These are phyloP conservation scores for Heliornis fulica DNA, from an alignment of 2,113 vertebrate genomes.

Conservation along the genomic window DNA sequence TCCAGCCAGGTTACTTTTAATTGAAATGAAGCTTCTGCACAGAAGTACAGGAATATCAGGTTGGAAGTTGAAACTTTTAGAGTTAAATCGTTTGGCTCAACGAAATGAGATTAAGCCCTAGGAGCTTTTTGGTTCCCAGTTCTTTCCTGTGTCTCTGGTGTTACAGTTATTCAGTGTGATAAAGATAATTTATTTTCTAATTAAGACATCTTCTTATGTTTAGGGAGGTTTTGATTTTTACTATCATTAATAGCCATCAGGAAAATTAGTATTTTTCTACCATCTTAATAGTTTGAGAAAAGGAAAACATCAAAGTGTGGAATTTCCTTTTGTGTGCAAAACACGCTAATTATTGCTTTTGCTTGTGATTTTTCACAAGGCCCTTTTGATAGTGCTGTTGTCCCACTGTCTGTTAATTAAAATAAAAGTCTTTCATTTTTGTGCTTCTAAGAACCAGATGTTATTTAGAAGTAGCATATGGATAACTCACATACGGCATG, in stretches of 20 bases:
- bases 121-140: not conserved
- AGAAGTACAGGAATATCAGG: not conserved
- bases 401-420: not conserved
- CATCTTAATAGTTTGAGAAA: not conserved
- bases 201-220: not conserved
- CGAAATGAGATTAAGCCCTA: not conserved
- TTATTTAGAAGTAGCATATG: slow-evolving; percentile 57
- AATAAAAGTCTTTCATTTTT: slow-evolving; percentile 10
- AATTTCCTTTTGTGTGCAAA: not conserved
- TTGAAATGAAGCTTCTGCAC: not conserved
- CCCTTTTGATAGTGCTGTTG: not conserved
- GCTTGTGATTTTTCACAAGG: not conserved
- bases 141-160: not conserved
- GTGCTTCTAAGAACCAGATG: slow-evolving; percentile 49
- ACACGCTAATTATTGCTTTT: not conserved
- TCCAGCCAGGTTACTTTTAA: not conserved
- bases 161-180: not conserved
- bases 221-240: not conserved
- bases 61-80: not conserved
- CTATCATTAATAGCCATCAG: not conserved
- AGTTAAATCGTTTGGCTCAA: not conserved
- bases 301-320: not conserved
- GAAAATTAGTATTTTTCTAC: not conserved
- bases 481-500: not conserved
- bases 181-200: not conserved